Evolutionary conservation across 1,140 invertebrate genomes (phyloP), one percentile per base, ranked within the genome.

Genomic region (Drosophila tsacasi): DNA sequence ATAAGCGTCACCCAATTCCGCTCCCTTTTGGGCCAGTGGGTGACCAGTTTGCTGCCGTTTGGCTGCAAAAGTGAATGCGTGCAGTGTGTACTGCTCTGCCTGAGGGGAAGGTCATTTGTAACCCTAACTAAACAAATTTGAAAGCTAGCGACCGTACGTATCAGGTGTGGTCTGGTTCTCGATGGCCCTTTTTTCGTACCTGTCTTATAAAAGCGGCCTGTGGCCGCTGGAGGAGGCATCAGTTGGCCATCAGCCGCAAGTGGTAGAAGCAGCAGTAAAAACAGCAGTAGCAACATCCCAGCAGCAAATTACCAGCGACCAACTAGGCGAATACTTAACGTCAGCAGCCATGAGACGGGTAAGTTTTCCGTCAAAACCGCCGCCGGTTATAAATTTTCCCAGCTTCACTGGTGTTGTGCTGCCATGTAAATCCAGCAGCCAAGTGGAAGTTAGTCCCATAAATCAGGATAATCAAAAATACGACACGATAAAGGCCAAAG

Each of bases 81-180:
- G 75, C 78, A 69, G 15, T 57, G 44, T 74, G 25, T 35, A n/a
- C n/a, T n/a, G n/a, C 67, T 57, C 32, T 32, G 32, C 27, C 55
- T 25, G n/a, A 21, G 49, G 25, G 55, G 65, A 91, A 91, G 87
- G 87, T 91, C 83, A 89, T 89, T 84, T 91, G 87, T 91, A 91
- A 91, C 76, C 69, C 66, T 84, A 91, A 91, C 89, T 84, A 79
- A 77, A 84, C 81, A 91, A 91, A 91, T 91, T 91, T 91, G 87
- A 91, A 91, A 91, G 87, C 81, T 73, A 17, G 37, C 69, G 54
- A 57, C 19, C 25, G 61, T 37, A 72, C 86, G 69, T 89, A 89
- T 89, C 85, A 67, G 83, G 55, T 87, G 85, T 81, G 81, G 68
- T 74, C 81, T 63, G 74, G 81, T 89, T 89, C 81, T 90, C 62